Conservation (phyloP, 2,888 invertebrate genomes). For the Rhaphigaster nebulosa region DNA sequence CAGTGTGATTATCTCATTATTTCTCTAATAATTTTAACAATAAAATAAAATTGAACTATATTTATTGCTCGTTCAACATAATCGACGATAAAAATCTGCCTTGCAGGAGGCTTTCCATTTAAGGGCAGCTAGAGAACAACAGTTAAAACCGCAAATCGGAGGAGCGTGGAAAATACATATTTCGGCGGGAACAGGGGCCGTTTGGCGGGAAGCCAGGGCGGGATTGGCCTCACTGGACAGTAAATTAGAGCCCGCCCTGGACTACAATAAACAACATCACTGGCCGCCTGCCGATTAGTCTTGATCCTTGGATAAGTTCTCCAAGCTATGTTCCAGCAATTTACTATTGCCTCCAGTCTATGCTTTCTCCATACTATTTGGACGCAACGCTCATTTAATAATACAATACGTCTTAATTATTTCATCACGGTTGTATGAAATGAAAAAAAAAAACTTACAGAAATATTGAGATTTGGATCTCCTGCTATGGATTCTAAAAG, state of each 20-base stretch:
- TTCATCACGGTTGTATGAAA: too few species aligned
- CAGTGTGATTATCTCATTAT: too few species aligned
- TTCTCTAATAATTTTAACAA: too few species aligned
- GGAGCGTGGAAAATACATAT: constrained; percentile 46
- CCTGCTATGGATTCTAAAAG: too few species aligned
- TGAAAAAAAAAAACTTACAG: too few species aligned
- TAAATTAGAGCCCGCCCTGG: constrained; percentile 1
- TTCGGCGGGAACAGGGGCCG: constrained; percentile 30
- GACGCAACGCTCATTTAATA: not conserved
- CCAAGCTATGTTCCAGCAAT: not conserved
- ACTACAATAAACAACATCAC: constrained; percentile 45
- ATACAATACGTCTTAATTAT: not conserved
- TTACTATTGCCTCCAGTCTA: not conserved
- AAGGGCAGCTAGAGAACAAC: not conserved
- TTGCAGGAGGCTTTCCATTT: not conserved
- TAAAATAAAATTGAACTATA: not conserved
- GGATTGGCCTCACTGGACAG: constrained; percentile 42
- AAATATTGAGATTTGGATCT: too few species aligned
- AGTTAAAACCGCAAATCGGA: constrained; percentile 49
- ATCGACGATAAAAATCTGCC: not conserved
- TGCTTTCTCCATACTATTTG: not conserved
- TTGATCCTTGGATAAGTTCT: constrained; percentile 13
- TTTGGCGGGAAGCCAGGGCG: constrained; percentile 24
- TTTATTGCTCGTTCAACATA: not conserved
- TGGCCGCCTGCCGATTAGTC: constrained; percentile 19